A percentile compares a stretch with the other conserved stretches of the same genome.
phyloP scores from a whole-genome alignment of 1,140 invertebrate genomes.

The Watersipora subatra region DNA sequence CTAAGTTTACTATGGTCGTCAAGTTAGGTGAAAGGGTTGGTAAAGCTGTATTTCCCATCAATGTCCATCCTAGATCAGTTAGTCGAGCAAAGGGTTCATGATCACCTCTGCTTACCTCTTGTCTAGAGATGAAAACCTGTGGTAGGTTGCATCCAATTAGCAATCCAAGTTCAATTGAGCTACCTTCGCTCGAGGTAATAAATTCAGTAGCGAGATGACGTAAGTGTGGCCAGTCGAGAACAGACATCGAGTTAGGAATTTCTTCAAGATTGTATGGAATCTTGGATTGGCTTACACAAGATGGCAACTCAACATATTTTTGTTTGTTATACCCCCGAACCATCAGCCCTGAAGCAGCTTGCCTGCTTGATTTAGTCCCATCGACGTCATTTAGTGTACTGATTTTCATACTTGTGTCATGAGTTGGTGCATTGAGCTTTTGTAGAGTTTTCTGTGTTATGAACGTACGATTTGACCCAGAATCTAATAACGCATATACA shows the following conservation, averaged over 20 bases:
- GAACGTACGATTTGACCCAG: background rate
- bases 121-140: background rate
- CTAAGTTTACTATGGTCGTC: background rate
- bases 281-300: background rate
- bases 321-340: background rate
- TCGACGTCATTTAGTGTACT: background rate
- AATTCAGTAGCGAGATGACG: background rate
- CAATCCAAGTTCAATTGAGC: background rate
- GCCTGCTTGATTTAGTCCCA: background rate
- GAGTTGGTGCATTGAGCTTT: background rate
- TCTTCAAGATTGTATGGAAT: background rate
- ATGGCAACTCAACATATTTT: background rate
- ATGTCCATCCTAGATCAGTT: background rate
- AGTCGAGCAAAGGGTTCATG: background rate
- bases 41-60: background rate
- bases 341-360: background rate
- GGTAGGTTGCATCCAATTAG: constrained; percentile 1
- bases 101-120: background rate
- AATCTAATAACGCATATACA: background rate
- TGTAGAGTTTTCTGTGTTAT: background rate
- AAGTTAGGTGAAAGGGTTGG: background rate
- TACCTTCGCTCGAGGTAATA: background rate
- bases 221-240: background rate
- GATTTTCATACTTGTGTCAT: background rate
- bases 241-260: background rate